These are phyloP conservation scores for Aegypius monachus DNA, from an alignment of 2,113 vertebrate species.

Conservation along the genomic window DNA sequence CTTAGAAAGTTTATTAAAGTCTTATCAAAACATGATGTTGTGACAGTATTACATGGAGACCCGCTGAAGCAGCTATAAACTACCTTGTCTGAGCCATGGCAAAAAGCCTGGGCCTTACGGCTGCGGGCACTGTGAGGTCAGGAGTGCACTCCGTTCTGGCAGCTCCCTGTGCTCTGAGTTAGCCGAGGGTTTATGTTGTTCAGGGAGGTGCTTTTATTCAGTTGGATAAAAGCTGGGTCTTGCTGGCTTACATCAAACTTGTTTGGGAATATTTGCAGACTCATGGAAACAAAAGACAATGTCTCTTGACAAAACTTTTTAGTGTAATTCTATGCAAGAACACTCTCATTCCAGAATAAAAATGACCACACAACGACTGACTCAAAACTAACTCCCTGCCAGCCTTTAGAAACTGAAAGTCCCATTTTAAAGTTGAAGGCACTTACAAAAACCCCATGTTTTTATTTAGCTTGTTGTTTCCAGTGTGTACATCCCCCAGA, in stretches of 20 bases:
- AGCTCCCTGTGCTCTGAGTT: background rate
- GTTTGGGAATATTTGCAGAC: slow-evolving; percentile 35
- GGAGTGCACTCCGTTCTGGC: background rate
- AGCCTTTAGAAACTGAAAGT: slow-evolving; percentile 51
- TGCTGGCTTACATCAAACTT: slow-evolving; percentile 46
- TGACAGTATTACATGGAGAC: background rate
- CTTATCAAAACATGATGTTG: background rate
- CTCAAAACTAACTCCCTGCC: slow-evolving; percentile 8
- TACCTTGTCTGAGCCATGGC: background rate
- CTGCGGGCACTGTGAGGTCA: background rate
- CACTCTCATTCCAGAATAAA: slow-evolving; percentile 12
- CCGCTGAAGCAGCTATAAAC: background rate
- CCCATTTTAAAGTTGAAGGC: background rate
- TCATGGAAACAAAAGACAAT: slow-evolving; percentile 60
- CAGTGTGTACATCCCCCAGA: background rate
- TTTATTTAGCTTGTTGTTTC: background rate
- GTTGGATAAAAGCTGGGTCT: background rate
- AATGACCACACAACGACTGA: slow-evolving; percentile 61
- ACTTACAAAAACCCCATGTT: background rate
- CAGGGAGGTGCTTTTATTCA: background rate
- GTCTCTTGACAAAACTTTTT: slow-evolving; percentile 36
- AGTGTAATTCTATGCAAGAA: slow-evolving; percentile 27
- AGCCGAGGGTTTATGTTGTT: background rate
- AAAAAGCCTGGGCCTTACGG: background rate
- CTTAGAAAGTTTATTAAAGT: background rate